Evolutionary conservation across 2,113 vertebrate species (phyloP).

Genomic region (Burhinus oedicnemus): DNA sequence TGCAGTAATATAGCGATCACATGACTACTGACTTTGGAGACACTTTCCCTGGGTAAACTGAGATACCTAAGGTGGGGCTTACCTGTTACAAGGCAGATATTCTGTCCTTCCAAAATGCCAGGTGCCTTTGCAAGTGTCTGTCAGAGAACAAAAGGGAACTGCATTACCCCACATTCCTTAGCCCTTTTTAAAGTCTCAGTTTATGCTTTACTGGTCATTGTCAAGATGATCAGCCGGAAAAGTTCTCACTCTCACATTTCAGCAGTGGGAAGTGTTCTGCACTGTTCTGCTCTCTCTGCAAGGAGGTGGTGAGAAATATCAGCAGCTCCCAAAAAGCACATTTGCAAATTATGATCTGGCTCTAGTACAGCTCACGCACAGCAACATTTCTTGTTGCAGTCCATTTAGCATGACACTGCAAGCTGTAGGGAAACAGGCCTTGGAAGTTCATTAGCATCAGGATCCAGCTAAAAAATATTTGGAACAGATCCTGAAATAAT

Average conservation of each 20-base stretch:
- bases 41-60: background rate
- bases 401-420: slow-evolving; percentile 19
- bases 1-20: background rate
- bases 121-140: background rate
- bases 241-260: background rate
- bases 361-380: background rate
- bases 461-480: slow-evolving; percentile 22
- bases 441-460: background rate
- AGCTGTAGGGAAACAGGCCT: background rate
- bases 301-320: slow-evolving; percentile 25
- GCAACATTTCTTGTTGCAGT: slow-evolving; percentile 6
- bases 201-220: background rate
- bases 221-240: background rate
- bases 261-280: slow-evolving; percentile 55
- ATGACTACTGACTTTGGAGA: background rate
- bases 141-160: background rate
- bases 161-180: background rate
- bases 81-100: background rate
- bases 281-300: slow-evolving; percentile 21
- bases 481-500: slow-evolving; percentile 57
- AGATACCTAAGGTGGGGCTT: background rate
- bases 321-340: slow-evolving; percentile 35
- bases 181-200: background rate
- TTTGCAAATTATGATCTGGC: background rate
- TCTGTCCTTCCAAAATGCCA: background rate